These are phyloP conservation scores for Cheilosia impressa DNA, from an alignment of 2,888 invertebrate genomes.

Conservation along the genomic window DNA sequence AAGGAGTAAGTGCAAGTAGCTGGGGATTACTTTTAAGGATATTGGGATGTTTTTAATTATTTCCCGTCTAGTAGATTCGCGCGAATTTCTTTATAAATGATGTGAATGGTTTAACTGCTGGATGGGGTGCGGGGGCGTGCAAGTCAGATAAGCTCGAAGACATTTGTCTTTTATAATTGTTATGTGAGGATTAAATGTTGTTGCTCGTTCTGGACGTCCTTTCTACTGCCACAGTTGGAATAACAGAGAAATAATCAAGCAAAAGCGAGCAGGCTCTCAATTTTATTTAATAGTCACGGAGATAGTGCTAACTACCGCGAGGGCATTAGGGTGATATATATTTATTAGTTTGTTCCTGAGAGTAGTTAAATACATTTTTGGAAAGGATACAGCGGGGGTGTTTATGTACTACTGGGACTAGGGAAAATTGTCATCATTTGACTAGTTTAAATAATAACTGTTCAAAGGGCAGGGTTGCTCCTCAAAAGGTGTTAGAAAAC, in stretches of 20 bases:
- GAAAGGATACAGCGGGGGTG: neutral
- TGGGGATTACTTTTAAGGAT: conserved; percentile 55
- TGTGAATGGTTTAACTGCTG: conserved; percentile 23
- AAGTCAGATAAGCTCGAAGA: conserved; percentile 50
- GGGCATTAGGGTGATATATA: conserved; percentile 27
- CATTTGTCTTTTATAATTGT: conserved; percentile 74
- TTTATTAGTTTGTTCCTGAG: conserved; percentile 15
- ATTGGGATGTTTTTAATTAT: conserved; percentile 67
- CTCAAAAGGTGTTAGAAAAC: too few relatives aligned
- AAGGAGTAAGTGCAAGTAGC: conserved; percentile 32
- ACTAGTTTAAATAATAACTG: too few relatives aligned
- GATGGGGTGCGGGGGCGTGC: neutral
- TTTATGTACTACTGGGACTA: too few relatives aligned
- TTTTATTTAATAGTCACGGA: conserved; percentile 33
- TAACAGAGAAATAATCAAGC: conserved; percentile 28
- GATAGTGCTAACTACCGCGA: conserved; percentile 29
- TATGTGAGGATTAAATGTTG: conserved; percentile 70
- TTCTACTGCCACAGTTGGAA: neutral
- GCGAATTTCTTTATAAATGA: conserved; percentile 62
- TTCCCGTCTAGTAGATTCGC: conserved; percentile 66
- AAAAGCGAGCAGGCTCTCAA: conserved; percentile 2
- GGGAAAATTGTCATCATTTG: too few relatives aligned
- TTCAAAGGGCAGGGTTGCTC: too few relatives aligned
- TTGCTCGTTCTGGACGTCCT: conserved; percentile 32
- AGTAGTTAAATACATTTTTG: conserved; percentile 1